Base-by-base conservation (phyloP, 1,140 invertebrate species). In the Heliothis virescens region DNA sequence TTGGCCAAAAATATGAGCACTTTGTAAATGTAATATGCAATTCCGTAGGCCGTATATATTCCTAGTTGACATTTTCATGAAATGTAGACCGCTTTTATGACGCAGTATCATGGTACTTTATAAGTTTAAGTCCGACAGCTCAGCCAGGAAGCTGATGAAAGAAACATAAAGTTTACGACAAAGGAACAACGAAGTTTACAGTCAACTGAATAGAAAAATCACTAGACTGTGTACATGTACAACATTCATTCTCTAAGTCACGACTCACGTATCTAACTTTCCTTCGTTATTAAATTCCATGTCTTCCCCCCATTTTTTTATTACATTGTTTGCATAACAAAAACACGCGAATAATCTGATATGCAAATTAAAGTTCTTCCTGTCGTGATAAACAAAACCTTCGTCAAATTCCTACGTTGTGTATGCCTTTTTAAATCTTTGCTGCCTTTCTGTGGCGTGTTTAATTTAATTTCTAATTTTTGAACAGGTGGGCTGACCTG, bases 401-500 rank as follows among this genome's bases (percentile, higher is more conserved):
- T 63, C 12, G 18, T 59, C 18, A 21, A 21, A 59, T 60, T 60
- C 57, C 57, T 48, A 21, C 41, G 5, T 48, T 41, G 5, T 41
- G 12, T 67, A 12, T 48, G 29, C 59, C 26, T 29, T 59, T n/a
- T 62, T 29, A 59, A 59, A 59, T 26, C 21, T 21, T 59, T 57
- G 18, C 21, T 21, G 11, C 34, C 34, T 47, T 65, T 13, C 16
- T 11, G 48, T 41, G 34, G 34, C 9, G 34, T 41, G 9, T 41
- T 41, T 48, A 18, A 67, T 67, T 67, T n/a, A 71, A 71, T 29
- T 26, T 52, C 13, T 52, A 16, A 13, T 21, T 12, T n/a, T 71
- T 71, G 7, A 10, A 34, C 80, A 95, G 95, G 84, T 94, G 85
- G 82, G 89, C 86, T 21, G 93, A 95, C 41, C 83, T 95, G 13